Evolutionary conservation across 2,888 invertebrate genomes (phyloP).

Genomic region (Ochropleura leucogaster): DNA sequence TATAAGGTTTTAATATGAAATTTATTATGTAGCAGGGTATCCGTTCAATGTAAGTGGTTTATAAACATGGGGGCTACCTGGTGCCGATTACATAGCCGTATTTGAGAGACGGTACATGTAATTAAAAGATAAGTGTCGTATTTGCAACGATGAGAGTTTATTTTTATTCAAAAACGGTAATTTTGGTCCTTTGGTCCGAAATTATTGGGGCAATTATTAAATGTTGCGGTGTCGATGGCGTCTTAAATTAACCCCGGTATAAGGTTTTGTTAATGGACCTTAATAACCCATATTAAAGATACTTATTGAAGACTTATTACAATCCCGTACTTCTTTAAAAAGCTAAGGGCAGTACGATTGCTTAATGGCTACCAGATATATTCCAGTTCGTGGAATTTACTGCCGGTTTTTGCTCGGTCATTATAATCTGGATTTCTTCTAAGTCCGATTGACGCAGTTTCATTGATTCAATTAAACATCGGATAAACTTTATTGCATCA

Average conservation of each 20-base stretch:
- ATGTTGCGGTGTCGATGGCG: background rate
- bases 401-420: too few species aligned
- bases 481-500: constrained; percentile 1
- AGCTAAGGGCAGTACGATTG: background rate
- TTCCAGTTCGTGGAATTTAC: too few species aligned
- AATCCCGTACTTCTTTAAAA: background rate
- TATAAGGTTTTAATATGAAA: constrained; percentile 59
- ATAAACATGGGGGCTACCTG: constrained; percentile 41
- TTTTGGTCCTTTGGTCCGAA: constrained; percentile 17
- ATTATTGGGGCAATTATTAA: background rate
- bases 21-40: constrained; percentile 49
- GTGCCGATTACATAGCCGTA: constrained; percentile 41
- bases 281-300: background rate
- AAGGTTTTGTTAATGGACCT: background rate
- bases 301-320: background rate
- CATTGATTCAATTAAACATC: background rate
- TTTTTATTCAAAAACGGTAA: background rate
- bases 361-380: background rate
- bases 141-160: background rate
- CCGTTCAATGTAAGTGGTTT: constrained; percentile 49
- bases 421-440: too few species aligned
- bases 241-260: background rate
- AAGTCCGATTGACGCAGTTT: too few species aligned
- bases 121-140: constrained; percentile 39
- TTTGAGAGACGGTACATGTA: constrained; percentile 19